These are phyloP conservation scores for Xiphorhynchus elegans DNA, from an alignment of 2,113 vertebrate species.

Conservation along the genomic window DNA sequence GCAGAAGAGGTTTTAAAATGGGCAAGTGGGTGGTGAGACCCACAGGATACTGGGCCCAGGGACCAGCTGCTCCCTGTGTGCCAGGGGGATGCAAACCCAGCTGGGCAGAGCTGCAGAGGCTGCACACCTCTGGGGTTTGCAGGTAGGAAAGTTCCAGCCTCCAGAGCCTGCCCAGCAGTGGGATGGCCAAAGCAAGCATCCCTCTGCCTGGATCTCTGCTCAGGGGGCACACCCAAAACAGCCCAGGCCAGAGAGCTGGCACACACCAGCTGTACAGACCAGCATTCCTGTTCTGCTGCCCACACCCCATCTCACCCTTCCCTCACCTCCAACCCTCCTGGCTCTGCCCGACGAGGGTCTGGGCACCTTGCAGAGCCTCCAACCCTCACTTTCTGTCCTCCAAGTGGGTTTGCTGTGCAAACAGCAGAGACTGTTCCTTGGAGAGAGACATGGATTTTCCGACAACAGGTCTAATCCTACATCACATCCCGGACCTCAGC, in stretches of 20 bases:
- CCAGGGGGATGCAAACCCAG: background rate
- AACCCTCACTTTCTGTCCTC: background rate
- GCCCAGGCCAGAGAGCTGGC: background rate
- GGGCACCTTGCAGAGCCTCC: background rate
- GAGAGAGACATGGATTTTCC: background rate
- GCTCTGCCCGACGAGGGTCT: background rate
- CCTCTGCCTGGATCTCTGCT: background rate
- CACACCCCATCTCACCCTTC: rapidly evolving
- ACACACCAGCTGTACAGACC: background rate
- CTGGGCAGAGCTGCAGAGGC: background rate
- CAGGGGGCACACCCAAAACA: rapidly evolving
- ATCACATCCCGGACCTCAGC: background rate
- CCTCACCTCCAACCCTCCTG: background rate
- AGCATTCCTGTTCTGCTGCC: background rate
- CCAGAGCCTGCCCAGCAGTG: background rate
- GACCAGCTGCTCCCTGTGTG: background rate
- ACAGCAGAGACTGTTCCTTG: background rate
- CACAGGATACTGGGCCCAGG: background rate
- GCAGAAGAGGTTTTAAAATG: slow-evolving; percentile 3
- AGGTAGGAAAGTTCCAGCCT: background rate
- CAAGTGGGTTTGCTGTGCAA: background rate
- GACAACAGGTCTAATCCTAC: background rate
- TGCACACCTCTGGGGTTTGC: background rate
- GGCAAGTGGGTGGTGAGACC: background rate
- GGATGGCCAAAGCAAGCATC: background rate